Evolutionary conservation across 2,113 vertebrate genomes (phyloP).

Genomic region (Antennarius striatus): DNA sequence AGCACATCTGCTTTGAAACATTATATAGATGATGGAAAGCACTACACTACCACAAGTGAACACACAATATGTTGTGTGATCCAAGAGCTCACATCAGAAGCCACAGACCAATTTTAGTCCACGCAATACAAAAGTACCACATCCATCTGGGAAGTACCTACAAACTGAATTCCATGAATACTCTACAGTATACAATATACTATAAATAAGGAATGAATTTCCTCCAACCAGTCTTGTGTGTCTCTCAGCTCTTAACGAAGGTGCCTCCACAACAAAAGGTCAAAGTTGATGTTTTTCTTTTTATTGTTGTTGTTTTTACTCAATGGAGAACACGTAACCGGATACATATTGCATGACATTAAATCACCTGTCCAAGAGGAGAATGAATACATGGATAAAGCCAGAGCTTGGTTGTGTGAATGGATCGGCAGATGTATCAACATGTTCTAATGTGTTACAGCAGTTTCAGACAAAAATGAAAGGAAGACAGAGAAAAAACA

Average conservation of each 20-base stretch:
- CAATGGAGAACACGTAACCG: constrained; percentile 24
- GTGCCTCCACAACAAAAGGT: constrained; percentile 27
- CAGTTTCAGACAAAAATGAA: background rate
- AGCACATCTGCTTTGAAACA: constrained; percentile 5
- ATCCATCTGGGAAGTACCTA: constrained; percentile 35
- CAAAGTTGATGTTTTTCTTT: constrained; percentile 33
- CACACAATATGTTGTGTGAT: constrained; percentile 36
- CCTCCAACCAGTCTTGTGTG: constrained; percentile 28
- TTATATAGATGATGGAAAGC: constrained; percentile 2
- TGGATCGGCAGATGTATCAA: constrained; percentile 2
- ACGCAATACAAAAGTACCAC: constrained; percentile 20
- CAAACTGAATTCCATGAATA: constrained; percentile 47
- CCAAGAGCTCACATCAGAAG: constrained; percentile 35
- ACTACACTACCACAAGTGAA: constrained; percentile 11
- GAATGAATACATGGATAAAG: constrained; percentile 31
- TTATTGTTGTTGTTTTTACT: background rate
- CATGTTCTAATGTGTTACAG: background rate
- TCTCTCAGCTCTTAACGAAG: constrained; percentile 45
- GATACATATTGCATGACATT: constrained; percentile 10
- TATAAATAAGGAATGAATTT: constrained; percentile 55
- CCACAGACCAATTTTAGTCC: constrained; percentile 18
- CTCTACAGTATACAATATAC: constrained; percentile 37
- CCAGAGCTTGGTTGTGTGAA: constrained; percentile 12
- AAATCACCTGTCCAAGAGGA: constrained; percentile 23
- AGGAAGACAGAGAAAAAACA: background rate